Percentiles rank a stretch among this genome's conserved stretches.
These are phyloP conservation scores for Platerodrilus igneus DNA, from an alignment of 2,888 invertebrate species.

Conservation along the genomic window DNA sequence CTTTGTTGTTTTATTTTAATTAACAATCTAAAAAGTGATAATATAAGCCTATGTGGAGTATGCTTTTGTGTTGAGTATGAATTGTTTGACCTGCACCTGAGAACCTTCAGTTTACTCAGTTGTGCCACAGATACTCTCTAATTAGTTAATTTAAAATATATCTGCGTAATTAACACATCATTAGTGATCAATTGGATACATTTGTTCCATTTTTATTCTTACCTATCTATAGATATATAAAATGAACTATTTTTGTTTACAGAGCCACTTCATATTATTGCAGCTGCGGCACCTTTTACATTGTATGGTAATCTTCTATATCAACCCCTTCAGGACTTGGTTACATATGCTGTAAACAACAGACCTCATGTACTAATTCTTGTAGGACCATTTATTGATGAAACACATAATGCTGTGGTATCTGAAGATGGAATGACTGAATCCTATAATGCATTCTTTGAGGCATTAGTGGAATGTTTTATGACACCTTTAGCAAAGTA, in stretches of 20 bases:
- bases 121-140: too few species aligned
- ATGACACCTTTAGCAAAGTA: conserved; percentile 60
- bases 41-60: too few species aligned
- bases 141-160: too few species aligned
- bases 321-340: conserved; percentile 75
- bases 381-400: conserved; percentile 81
- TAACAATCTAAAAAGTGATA: too few species aligned
- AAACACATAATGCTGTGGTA: conserved; percentile 61
- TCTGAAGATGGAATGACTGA: conserved; percentile 57
- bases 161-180: too few species aligned
- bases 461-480: conserved; percentile 62
- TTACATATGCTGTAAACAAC: conserved; percentile 60
- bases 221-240: too few species aligned
- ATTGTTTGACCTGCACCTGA: too few species aligned
- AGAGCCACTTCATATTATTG: conserved; percentile 62
- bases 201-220: too few species aligned
- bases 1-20: too few species aligned
- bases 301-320: conserved; percentile 70
- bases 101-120: too few species aligned
- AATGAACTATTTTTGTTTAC: conserved; percentile 28
- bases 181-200: too few species aligned
- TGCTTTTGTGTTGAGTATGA: too few species aligned
- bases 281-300: conserved; percentile 83
- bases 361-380: conserved; percentile 77
- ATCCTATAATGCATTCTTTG: conserved; percentile 71